These are phyloP conservation scores for Threskiornis aethiopicus DNA, from an alignment of 2,797 vertebrate species.

Conservation along the genomic window DNA sequence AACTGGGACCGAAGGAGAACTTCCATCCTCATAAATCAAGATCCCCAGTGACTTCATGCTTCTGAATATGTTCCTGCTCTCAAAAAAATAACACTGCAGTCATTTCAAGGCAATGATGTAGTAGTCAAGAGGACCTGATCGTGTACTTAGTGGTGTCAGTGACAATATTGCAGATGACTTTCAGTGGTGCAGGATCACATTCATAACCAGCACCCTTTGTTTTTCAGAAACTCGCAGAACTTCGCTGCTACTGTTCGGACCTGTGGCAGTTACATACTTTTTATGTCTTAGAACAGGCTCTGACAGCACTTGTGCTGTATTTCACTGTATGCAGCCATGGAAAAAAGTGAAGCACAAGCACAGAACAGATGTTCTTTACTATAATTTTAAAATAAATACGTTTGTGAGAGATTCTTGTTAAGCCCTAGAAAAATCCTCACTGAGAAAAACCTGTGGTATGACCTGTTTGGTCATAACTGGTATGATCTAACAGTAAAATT, in stretches of 20 bases:
- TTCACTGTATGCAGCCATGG: neutral
- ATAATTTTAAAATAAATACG: neutral
- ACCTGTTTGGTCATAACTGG: neutral
- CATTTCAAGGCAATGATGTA: neutral
- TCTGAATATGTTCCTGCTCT: neutral
- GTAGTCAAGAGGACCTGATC: neutral
- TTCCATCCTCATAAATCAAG: neutral
- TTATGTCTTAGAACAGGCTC: neutral
- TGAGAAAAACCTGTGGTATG: neutral
- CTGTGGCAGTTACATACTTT: neutral
- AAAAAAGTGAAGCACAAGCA: neutral
- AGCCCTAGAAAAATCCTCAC: constrained; percentile 7
- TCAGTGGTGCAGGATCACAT: neutral
- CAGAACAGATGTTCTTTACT: constrained; percentile 4
- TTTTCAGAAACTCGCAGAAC: neutral
- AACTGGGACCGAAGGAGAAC: neutral
- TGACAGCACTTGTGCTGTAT: neutral
- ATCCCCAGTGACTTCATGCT: neutral
- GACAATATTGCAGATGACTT: neutral
- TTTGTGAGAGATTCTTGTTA: neutral
- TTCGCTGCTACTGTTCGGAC: neutral
- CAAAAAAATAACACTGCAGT: neutral
- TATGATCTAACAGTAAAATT: neutral
- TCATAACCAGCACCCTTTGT: neutral
- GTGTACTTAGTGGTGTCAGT: neutral